phyloP scores from a whole-genome alignment of 1,140 invertebrate genomes.

The Delia radicum region DNA sequence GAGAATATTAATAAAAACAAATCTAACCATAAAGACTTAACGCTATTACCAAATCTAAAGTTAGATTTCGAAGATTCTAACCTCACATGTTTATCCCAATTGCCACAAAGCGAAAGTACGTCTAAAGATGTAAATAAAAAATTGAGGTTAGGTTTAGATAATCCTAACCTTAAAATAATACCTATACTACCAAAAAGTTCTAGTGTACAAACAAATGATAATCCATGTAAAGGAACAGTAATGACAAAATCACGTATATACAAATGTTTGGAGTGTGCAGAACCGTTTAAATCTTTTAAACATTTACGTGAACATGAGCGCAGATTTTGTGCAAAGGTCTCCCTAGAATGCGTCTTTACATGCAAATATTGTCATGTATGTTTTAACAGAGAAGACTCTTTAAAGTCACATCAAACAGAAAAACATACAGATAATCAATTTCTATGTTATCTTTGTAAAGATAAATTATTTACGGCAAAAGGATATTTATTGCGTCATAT shows the following conservation, averaged over 20 bases:
- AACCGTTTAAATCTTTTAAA: conserved; percentile 22
- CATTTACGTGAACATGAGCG: conserved; percentile 5
- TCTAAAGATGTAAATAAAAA: background rate
- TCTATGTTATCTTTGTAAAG: background rate
- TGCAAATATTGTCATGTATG: conserved; percentile 24
- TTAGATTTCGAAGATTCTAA: no score
- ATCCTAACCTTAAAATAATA: background rate
- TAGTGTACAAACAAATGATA: background rate
- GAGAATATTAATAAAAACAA: background rate
- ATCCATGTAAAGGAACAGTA: background rate
- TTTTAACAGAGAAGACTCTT: background rate
- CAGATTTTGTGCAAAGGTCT: background rate
- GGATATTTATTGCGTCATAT: conserved; percentile 24
- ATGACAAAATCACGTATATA: background rate
- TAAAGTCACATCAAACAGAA: background rate
- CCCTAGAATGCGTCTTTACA: background rate
- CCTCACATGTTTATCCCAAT: background rate
- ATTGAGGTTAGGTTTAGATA: no score
- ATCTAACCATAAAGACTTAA: background rate
- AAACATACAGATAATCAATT: background rate
- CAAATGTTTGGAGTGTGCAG: conserved; percentile 16
- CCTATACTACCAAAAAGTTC: conserved; percentile 8
- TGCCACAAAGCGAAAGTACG: background rate
- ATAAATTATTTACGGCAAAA: conserved; percentile 5
- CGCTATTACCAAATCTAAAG: no score